Conservation (phyloP, 2,797 vertebrate genomes). For the Pangasius larnaudii region DNA sequence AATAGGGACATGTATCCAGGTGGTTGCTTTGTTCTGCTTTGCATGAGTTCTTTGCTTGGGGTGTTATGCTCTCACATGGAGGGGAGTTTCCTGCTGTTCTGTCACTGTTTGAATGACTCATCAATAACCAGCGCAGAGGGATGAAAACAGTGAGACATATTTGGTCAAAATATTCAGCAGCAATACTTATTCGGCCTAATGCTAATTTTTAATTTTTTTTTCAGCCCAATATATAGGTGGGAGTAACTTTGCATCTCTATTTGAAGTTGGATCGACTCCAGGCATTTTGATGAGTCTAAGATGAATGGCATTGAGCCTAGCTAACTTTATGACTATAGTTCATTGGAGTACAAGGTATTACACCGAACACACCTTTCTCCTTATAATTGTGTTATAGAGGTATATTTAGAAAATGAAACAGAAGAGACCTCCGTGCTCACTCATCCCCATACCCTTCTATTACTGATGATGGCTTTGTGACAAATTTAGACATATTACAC, state of each 20-base stretch:
- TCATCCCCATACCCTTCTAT: constrained; percentile 67
- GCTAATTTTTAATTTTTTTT: background rate
- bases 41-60: background rate
- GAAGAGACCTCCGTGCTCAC: constrained; percentile 63
- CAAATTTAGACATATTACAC: constrained; percentile 72
- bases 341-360: background rate
- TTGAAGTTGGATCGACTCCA: background rate
- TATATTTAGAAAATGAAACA: constrained; percentile 35
- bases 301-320: background rate
- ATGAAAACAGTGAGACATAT: background rate
- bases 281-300: background rate
- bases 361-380: constrained; percentile 31
- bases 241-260: background rate
- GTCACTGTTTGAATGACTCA: background rate
- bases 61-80: background rate
- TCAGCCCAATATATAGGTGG: background rate
- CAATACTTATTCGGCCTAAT: constrained; percentile 2
- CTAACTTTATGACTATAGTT: constrained; percentile 7
- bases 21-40: background rate
- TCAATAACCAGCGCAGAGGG: background rate
- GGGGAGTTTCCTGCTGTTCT: background rate
- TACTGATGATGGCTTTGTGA: constrained; percentile 71
- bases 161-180: background rate
- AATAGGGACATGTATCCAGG: background rate
- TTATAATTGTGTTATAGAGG: constrained; percentile 4